phyloP scores from a whole-genome alignment of 2,888 invertebrate genomes.

The Ophion slaviceki region DNA sequence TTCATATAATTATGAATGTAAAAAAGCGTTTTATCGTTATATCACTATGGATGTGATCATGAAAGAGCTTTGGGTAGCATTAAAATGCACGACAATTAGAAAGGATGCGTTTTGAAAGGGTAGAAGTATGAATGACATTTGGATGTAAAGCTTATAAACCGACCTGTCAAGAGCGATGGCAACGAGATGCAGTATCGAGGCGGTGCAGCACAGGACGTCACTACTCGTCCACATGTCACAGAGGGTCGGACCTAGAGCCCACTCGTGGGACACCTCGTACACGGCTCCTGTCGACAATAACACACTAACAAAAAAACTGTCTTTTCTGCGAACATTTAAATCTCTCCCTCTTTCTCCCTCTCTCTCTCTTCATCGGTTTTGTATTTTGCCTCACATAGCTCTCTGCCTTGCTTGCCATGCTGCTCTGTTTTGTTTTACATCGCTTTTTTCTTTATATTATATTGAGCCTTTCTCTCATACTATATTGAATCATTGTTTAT shows the following conservation, averaged over 20 bases:
- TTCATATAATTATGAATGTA: neutral
- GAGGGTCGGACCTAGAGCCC: constrained; percentile 93
- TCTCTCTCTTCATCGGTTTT: neutral
- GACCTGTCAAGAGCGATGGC: constrained; percentile 93
- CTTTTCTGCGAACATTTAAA: neutral
- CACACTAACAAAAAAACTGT: constrained; percentile 70
- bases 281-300: constrained; percentile 86
- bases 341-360: neutral
- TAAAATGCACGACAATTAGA: neutral
- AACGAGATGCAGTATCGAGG: constrained; percentile 92
- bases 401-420: too few species aligned
- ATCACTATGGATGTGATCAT: neutral
- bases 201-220: constrained; percentile 96
- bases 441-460: too few species aligned
- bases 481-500: too few species aligned
- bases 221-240: constrained; percentile 98
- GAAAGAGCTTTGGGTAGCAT: neutral
- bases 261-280: constrained; percentile 91
- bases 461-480: too few species aligned
- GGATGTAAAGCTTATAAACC: constrained; percentile 67
- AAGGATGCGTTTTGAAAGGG: neutral
- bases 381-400: too few species aligned
- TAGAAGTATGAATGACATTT: neutral
- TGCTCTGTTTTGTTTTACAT: too few species aligned
- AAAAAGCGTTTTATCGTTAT: neutral